Percentiles rank a stretch among this genome's conserved stretches.
phyloP scores from a whole-genome alignment of 2,888 invertebrate species.

The Timema podura region DNA sequence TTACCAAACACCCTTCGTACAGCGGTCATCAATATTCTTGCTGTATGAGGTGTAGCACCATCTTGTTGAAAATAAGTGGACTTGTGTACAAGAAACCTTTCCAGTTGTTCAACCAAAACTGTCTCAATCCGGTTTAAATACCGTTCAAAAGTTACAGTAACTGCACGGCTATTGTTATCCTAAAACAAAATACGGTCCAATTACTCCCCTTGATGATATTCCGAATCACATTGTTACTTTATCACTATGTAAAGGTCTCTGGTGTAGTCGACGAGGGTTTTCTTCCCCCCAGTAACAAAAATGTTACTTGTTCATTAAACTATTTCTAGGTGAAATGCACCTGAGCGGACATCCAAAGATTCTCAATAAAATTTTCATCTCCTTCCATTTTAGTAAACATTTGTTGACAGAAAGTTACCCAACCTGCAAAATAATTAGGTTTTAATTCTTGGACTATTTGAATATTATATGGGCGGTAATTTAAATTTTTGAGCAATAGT shows the following conservation, averaged over 20 bases:
- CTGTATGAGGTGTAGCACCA: conserved; percentile 2
- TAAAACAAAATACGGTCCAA: neutral
- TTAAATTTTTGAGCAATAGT: conserved; percentile 14
- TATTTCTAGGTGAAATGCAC: conserved; percentile 15
- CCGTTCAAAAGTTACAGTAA: conserved; percentile 8
- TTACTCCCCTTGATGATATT: neutral
- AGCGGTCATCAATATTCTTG: neutral
- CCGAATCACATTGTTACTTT: conserved; percentile 13
- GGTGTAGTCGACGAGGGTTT: neutral
- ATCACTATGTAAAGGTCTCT: conserved; percentile 10
- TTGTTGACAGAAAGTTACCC: conserved; percentile 18
- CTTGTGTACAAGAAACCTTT: neutral
- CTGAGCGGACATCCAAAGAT: conserved; percentile 18
- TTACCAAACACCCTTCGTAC: neutral
- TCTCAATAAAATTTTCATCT: conserved; percentile 20
- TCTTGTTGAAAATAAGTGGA: neutral
- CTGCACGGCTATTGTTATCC: neutral
- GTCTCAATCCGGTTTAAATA: neutral
- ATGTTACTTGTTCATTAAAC: conserved; percentile 16
- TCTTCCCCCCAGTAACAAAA: conserved; percentile 10
- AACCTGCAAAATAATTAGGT: conserved; percentile 14
- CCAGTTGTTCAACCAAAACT: neutral
- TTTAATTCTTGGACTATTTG: conserved; percentile 20
- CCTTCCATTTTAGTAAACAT: conserved; percentile 5
- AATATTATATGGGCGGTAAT: conserved; percentile 19